These are phyloP conservation scores for Pseudococcus viburni DNA, from an alignment of 2,888 invertebrate genomes.

Conservation along the genomic window DNA sequence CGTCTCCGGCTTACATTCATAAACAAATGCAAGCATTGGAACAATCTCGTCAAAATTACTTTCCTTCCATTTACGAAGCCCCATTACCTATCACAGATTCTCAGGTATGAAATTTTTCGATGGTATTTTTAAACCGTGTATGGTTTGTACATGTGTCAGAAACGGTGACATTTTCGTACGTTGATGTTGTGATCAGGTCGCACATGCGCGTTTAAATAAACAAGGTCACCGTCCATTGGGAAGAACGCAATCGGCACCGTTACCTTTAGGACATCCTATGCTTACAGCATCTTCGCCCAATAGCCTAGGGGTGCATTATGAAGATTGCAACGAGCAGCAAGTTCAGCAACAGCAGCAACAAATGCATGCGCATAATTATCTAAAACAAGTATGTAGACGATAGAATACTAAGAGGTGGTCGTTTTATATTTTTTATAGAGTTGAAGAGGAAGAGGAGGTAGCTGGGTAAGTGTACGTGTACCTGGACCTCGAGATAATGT, in stretches of 20 bases:
- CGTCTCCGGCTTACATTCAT: slow-evolving; percentile 73
- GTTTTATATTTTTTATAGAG: background rate
- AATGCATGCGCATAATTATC: slow-evolving; percentile 72
- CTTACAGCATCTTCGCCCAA: slow-evolving; percentile 74
- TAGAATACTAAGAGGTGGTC: background rate
- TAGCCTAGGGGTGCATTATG: slow-evolving; percentile 73
- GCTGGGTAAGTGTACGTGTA: no score
- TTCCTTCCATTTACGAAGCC: slow-evolving; percentile 64
- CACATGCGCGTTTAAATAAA: slow-evolving; percentile 80
- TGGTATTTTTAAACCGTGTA: background rate
- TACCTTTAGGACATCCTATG: slow-evolving; percentile 91
- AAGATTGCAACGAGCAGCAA: slow-evolving; percentile 71
- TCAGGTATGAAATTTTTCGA: slow-evolving; percentile 71
- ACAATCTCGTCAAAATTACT: slow-evolving; percentile 70
- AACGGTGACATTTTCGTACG: background rate
- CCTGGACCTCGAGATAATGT: no score
- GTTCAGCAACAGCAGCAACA: slow-evolving; percentile 72
- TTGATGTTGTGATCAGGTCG: slow-evolving; percentile 71
- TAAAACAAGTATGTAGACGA: slow-evolving; percentile 71
- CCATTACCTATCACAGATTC: slow-evolving; percentile 75
- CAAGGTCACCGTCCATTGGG: slow-evolving; percentile 86
- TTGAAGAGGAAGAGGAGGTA: background rate
- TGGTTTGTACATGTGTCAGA: background rate
- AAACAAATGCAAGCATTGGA: slow-evolving; percentile 76
- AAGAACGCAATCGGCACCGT: slow-evolving; percentile 93